phyloP scores from a whole-genome alignment of 2,113 vertebrate species.

The Stercorarius parasiticus region DNA sequence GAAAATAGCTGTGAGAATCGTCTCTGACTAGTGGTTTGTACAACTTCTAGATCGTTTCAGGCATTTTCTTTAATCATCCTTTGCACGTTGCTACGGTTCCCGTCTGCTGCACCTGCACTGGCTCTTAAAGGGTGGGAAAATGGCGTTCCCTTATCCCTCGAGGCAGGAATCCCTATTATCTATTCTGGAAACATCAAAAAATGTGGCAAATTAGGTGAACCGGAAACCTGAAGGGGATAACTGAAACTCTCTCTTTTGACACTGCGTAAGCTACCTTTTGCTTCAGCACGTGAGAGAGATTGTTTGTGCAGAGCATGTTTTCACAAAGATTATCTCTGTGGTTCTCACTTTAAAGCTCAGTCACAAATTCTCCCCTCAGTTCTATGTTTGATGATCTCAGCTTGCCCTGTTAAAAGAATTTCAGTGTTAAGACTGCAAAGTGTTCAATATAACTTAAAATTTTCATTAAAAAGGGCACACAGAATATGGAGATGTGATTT shows the following conservation, averaged over 20 bases:
- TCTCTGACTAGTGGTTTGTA: conserved; percentile 3
- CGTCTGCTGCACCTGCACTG: conserved; percentile 59
- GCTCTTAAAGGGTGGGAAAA: conserved; percentile 57
- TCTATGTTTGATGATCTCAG: not conserved
- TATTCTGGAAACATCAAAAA: conserved; percentile 10
- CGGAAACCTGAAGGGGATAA: conserved; percentile 37
- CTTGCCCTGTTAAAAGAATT: not conserved
- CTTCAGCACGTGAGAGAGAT: not conserved
- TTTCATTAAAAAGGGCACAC: not conserved
- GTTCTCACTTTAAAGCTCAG: not conserved
- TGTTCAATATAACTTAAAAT: not conserved
- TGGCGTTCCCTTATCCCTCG: conserved; percentile 46
- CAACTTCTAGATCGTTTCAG: conserved; percentile 14
- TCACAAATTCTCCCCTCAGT: not conserved
- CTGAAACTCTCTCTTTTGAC: conserved; percentile 11
- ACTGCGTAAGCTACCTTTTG: not conserved
- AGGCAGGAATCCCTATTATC: conserved; percentile 66
- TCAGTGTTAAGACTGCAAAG: not conserved
- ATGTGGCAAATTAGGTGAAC: conserved; percentile 12
- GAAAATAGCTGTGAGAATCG: conserved; percentile 53
- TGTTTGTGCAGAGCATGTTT: not conserved
- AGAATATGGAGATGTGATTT: not conserved
- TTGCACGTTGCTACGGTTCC: conserved; percentile 63
- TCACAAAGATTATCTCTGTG: not conserved
- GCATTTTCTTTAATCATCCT: conserved; percentile 51